Evolutionary conservation across 2,797 vertebrate genomes (phyloP).

Genomic region (Platalea minor): DNA sequence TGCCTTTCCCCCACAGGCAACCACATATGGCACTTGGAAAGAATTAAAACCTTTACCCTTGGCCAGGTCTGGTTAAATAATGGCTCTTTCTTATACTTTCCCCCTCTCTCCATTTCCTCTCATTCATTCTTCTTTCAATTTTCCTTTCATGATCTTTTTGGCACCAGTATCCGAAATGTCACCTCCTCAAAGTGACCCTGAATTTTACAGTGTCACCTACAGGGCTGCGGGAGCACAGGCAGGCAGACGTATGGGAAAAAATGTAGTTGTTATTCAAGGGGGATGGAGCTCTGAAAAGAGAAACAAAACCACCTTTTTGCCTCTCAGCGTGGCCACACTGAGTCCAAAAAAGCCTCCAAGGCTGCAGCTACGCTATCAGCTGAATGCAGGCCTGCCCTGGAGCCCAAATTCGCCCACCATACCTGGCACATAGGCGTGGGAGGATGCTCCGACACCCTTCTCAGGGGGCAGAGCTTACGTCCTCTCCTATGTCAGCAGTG

Average conservation of each 20-base stretch:
- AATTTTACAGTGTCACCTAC: constrained; percentile 65
- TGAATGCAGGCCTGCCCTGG: neutral
- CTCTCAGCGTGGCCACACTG: fast-evolving
- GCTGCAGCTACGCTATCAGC: neutral
- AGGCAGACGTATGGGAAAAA: neutral
- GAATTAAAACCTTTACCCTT: constrained; percentile 69
- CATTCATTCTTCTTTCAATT: constrained; percentile 68
- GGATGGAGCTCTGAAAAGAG: neutral
- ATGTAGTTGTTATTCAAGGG: neutral
- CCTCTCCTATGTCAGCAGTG: neutral
- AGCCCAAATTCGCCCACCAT: fast-evolving
- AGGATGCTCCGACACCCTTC: neutral
- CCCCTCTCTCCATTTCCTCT: constrained; percentile 47
- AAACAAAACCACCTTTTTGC: constrained; percentile 41
- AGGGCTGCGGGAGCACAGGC: neutral
- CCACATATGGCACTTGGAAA: constrained; percentile 71
- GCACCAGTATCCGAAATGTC: constrained; percentile 28
- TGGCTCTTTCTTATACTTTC: constrained; percentile 60
- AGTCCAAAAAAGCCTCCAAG: neutral
- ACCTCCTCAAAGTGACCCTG: constrained; percentile 52
- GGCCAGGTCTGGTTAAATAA: constrained; percentile 66
- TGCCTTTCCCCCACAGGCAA: constrained; percentile 62
- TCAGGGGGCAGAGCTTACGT: neutral
- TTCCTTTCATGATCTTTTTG: constrained; percentile 58
- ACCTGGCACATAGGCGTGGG: fast-evolving